A percentile compares a stretch with the other conserved stretches of the same genome.
phyloP scores from a whole-genome alignment of 1,140 invertebrate genomes.

The Zeugodacus cucurbitae region DNA sequence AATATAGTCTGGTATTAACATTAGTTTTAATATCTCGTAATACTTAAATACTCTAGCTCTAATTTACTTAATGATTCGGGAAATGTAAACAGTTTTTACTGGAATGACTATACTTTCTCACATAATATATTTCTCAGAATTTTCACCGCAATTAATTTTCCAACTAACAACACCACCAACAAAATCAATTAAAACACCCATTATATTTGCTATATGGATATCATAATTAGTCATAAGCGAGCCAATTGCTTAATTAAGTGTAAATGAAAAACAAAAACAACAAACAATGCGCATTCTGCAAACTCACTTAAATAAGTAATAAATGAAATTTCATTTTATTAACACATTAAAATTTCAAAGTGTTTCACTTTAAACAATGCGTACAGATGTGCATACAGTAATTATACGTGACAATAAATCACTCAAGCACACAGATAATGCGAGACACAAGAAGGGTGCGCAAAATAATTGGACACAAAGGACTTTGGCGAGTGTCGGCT shows the following conservation, averaged over 20 bases:
- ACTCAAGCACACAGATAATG: neutral
- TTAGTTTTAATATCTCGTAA: no score
- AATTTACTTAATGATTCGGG: no score
- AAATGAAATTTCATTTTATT: neutral
- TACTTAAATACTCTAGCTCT: no score
- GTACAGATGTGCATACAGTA: neutral
- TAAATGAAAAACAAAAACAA: neutral
- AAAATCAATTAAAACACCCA: neutral
- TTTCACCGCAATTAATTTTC: no score
- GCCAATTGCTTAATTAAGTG: neutral
- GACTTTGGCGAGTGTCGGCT: neutral
- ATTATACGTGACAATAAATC: neutral
- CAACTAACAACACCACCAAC: neutral
- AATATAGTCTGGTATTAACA: no score
- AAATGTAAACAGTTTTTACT: no score
- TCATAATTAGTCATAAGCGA: neutral
- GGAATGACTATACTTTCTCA: no score
- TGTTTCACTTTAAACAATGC: neutral
- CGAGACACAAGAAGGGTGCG: neutral
- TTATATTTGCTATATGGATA: neutral
- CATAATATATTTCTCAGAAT: no score
- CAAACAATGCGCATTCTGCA: no score
- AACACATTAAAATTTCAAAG: neutral
- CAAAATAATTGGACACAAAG: neutral
- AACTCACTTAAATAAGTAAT: neutral